Conservation (phyloP, 1,140 invertebrate species). For the Drosophila quadrilineata region DNA sequence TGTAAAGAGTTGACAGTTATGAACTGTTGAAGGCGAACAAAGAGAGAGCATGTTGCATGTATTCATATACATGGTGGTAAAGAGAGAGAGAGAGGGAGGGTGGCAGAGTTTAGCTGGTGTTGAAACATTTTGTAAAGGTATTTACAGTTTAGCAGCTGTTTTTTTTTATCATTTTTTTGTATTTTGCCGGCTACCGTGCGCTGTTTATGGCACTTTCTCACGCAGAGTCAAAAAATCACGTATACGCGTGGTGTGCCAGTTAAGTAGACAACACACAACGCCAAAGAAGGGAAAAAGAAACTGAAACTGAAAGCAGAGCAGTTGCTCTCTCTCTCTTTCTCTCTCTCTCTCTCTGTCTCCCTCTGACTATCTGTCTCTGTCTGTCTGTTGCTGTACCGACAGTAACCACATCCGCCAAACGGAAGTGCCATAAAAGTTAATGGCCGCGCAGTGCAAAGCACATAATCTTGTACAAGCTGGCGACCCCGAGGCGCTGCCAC, state of each 20-base stretch:
- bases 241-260: constrained; percentile 64
- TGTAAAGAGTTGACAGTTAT: too few relatives aligned
- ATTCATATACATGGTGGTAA: too few relatives aligned
- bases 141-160: constrained; percentile 24
- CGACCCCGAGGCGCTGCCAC: constrained; percentile 42
- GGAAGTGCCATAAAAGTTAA: constrained; percentile 80
- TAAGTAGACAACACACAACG: constrained; percentile 35
- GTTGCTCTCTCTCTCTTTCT: not conserved
- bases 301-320: not conserved
- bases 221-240: constrained; percentile 67
- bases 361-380: not conserved
- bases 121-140: too few relatives aligned
- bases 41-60: too few relatives aligned
- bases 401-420: constrained; percentile 67
- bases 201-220: constrained; percentile 54
- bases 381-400: not conserved
- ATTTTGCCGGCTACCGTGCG: not conserved
- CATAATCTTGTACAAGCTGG: constrained; percentile 74
- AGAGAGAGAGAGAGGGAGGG: not conserved
- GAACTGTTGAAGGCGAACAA: not conserved
- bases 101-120: too few relatives aligned
- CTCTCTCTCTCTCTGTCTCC: not conserved
- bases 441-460: constrained; percentile 69
- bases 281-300: not conserved
- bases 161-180: not conserved